phyloP scores from a whole-genome alignment of 2,797 vertebrate genomes.

The Sebastes vulpes region DNA sequence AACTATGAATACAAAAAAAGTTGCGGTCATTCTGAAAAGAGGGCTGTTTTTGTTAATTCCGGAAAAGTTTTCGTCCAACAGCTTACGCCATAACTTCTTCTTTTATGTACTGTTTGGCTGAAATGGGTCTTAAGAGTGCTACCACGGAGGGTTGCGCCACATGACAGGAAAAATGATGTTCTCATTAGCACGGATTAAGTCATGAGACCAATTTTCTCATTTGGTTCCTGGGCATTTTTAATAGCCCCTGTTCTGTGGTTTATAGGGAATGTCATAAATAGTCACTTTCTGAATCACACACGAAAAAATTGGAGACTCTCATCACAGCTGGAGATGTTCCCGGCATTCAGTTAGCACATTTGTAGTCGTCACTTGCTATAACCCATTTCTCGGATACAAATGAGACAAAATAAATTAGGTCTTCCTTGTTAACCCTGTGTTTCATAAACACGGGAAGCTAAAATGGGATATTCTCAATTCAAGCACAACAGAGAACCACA shows the following conservation, averaged over 20 bases:
- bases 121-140: conserved; percentile 43
- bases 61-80: conserved; percentile 16
- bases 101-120: conserved; percentile 45
- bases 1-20: conserved; percentile 7
- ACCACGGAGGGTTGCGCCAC: conserved; percentile 22
- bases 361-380: conserved; percentile 39
- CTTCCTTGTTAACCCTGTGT: conserved; percentile 12
- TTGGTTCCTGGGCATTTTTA: conserved; percentile 52
- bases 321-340: conserved; percentile 54
- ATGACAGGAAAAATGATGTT: conserved; percentile 57
- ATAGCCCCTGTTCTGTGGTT: conserved; percentile 60
- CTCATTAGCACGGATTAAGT: conserved; percentile 69
- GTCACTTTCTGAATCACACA: conserved; percentile 57
- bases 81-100: conserved; percentile 1
- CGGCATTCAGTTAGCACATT: conserved; percentile 30
- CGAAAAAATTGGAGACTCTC: conserved; percentile 35
- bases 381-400: conserved; percentile 39
- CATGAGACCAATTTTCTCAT: conserved; percentile 63
- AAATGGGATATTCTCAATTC: conserved; percentile 11
- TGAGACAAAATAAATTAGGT: conserved; percentile 33
- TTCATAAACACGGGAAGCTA: conserved; percentile 15
- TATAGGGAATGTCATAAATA: conserved; percentile 61
- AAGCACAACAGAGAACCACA: not conserved
- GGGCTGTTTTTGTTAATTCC: conserved; percentile 11
- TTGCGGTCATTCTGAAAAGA: conserved; percentile 14